Conservation (phyloP, 2,113 vertebrate genomes). For the Madoqua kirkii region DNA sequence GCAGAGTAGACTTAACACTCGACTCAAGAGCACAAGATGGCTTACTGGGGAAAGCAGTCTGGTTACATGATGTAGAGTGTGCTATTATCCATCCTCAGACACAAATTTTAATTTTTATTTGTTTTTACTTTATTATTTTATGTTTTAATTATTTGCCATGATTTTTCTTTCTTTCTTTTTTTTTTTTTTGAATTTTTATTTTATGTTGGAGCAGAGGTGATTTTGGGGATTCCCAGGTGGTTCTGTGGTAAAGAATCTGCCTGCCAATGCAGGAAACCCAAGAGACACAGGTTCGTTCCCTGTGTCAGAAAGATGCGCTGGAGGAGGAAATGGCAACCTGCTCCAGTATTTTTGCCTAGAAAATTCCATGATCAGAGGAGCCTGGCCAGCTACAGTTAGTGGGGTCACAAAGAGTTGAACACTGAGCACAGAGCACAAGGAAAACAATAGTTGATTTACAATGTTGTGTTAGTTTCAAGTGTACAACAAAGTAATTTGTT, state of each 20-base stretch:
- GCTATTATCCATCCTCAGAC: neutral
- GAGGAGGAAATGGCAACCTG: neutral
- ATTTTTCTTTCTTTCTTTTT: neutral
- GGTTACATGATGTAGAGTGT: rapidly evolving
- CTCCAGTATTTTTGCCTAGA: neutral
- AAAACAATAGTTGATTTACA: neutral
- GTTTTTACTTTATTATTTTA: neutral
- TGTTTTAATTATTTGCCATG: neutral
- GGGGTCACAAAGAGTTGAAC: neutral
- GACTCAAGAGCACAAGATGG: rapidly evolving
- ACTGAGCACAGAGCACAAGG: neutral
- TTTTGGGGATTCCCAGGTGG: neutral
- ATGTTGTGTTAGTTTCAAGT: neutral
- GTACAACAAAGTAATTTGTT: neutral
- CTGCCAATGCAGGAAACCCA: neutral
- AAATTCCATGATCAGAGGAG: neutral
- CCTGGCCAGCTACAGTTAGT: neutral
- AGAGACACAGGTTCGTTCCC: neutral
- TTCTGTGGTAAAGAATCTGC: neutral
- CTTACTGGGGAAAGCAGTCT: neutral
- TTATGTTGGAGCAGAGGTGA: neutral
- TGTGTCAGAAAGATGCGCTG: neutral
- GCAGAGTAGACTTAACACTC: neutral
- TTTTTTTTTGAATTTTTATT: rapidly evolving
- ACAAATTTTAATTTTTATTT: neutral